Evolutionary conservation across 2,888 invertebrate species (phyloP).

Genomic region (Linnaemya vulpina): DNA sequence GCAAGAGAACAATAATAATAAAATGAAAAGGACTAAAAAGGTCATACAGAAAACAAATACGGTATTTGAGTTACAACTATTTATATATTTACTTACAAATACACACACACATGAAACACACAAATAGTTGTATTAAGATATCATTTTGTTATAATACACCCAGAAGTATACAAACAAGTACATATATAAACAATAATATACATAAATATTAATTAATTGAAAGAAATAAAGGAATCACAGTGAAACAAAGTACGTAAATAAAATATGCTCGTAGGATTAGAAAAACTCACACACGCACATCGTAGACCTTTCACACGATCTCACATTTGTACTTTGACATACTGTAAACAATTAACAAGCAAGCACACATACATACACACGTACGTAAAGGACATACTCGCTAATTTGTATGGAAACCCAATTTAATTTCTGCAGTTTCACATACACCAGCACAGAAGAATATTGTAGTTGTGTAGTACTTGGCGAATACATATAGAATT

Average conservation of each 20-base stretch:
- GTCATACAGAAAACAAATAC: not conserved
- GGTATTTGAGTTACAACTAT: conserved; percentile 21
- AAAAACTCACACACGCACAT: conserved; percentile 4
- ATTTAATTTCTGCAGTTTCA: not conserved
- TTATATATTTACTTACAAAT: not conserved
- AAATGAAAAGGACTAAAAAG: not conserved
- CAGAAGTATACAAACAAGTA: conserved; percentile 3
- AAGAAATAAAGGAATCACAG: conserved; percentile 1
- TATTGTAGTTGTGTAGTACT: not conserved
- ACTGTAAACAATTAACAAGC: not conserved
- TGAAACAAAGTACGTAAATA: conserved; percentile 17
- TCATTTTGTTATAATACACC: conserved; percentile 24
- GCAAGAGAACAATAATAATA: conserved; percentile 2
- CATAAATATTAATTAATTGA: conserved; percentile 10
- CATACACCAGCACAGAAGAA: not conserved
- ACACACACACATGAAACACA: conserved; percentile 10
- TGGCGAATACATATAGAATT: not conserved
- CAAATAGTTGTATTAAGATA: conserved; percentile 17
- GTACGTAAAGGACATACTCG: not conserved
- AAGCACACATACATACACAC: not conserved
- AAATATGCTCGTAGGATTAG: conserved; percentile 2
- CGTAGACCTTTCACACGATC: not conserved
- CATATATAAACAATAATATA: conserved; percentile 32
- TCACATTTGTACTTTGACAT: not conserved
- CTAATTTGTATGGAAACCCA: conserved; percentile 6